Conservation (phyloP, 2,797 vertebrate species). For the Anisognathus igniventris region DNA sequence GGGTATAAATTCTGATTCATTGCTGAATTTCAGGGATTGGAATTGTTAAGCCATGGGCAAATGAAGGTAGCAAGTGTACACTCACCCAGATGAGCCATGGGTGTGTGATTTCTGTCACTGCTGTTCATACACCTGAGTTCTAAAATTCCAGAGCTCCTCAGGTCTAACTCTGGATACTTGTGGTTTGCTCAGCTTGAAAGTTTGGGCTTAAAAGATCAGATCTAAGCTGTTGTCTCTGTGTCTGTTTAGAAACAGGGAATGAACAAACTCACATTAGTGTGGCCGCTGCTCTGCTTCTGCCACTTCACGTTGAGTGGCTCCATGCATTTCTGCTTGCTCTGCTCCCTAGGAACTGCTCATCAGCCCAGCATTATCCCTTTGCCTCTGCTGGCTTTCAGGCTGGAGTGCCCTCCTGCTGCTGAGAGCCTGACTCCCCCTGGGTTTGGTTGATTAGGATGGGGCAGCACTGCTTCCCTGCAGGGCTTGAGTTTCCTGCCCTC, state of each 20-base stretch:
- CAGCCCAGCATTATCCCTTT: neutral
- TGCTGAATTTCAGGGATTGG: neutral
- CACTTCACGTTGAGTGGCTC: neutral
- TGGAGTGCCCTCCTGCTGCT: neutral
- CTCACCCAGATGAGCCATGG: neutral
- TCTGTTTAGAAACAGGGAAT: neutral
- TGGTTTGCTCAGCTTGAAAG: neutral
- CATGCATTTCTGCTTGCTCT: neutral
- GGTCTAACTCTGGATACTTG: neutral
- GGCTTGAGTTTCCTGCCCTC: fast-evolving
- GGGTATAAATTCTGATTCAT: neutral
- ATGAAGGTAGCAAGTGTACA: fast-evolving
- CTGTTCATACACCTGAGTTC: neutral
- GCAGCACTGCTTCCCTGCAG: neutral
- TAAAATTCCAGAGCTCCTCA: neutral
- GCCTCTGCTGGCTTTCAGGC: neutral
- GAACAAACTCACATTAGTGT: neutral
- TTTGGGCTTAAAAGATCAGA: neutral
- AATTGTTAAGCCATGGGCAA: neutral
- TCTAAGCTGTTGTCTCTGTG: neutral
- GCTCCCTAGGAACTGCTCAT: neutral
- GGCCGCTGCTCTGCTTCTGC: neutral
- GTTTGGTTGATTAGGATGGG: neutral
- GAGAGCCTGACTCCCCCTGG: neutral
- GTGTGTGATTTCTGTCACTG: fast-evolving